Percentiles rank a stretch among this genome's conserved stretches.
Evolutionary conservation across 2,888 invertebrate species (phyloP).

Genomic region (Herminia tarsipennalis): DNA sequence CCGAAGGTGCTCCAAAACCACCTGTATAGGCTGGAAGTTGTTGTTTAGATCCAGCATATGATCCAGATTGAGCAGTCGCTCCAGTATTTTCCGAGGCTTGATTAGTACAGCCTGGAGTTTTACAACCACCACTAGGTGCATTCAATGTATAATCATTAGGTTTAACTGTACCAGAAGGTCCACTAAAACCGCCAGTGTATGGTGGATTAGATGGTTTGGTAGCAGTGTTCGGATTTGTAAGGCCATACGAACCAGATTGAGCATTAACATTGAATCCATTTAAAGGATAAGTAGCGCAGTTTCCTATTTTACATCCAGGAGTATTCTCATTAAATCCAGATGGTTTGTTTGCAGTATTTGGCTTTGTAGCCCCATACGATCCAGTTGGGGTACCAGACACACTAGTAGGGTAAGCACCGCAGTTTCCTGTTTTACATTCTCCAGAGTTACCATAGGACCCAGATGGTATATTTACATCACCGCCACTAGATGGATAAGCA

Average conservation of each 20-base stretch:
- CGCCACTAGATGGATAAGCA: background rate
- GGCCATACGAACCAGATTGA: conserved; percentile 11
- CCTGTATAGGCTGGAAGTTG: conserved; percentile 44
- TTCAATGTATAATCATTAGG: conserved; percentile 22
- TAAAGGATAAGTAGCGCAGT: conserved; percentile 2
- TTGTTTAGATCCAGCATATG: conserved; percentile 9
- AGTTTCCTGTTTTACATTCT: conserved; percentile 9
- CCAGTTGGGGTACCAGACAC: background rate
- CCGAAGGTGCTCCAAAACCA: conserved; percentile 60
- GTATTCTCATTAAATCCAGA: conserved; percentile 9
- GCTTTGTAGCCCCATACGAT: background rate
- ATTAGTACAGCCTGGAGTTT: conserved; percentile 19
- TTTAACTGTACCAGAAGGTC: conserved; percentile 11
- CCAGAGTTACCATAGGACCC: conserved; percentile 6
- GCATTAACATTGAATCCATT: background rate
- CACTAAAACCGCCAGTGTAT: conserved; percentile 14
- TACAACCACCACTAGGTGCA: conserved; percentile 21
- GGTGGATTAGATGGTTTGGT: conserved; percentile 9
- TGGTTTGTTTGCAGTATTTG: background rate
- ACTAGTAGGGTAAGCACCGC: background rate
- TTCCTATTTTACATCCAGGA: conserved; percentile 7
- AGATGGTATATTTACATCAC: background rate
- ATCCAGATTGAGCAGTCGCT: conserved; percentile 13
- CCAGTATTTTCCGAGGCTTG: conserved; percentile 7
- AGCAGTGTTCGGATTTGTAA: conserved; percentile 9